Base-by-base conservation (phyloP, 2,113 vertebrate genomes). In the Osmerus eperlanus region DNA sequence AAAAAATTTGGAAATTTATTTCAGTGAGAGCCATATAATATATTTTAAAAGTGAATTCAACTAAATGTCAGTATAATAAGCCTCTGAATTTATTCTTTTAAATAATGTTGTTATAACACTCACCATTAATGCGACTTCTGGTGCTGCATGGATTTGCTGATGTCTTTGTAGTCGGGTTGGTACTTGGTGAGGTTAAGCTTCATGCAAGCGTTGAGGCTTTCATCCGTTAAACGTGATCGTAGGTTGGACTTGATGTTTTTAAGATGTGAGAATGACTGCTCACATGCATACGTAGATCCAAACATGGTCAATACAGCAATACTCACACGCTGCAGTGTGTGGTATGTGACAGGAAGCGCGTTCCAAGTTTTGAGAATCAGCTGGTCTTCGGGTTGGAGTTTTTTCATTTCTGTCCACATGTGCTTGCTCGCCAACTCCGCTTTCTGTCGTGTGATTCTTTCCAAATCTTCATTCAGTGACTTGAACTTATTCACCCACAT, bases 291-390 rank as follows among this genome's bases (percentile, higher is more conserved):
- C n/a, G n/a, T n/a, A n/a, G n/a, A n/a, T n/a, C n/a, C n/a, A n/a
- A n/a, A n/a, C n/a, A n/a, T n/a, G n/a, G n/a, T n/a, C n/a, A 69
- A 21, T 47, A 79, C 73, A 41, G 79, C 76, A 73, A 73, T 74
- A 71, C 76, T 74, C 19, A 76, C 66, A 73, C 2, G 58, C 55
- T 71, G 79, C 79, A 84, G 2, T 32, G 29, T 32, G 29, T 32
- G 29, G 67, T 67, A 83, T 71, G 74, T 75, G 21, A 75, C 21
- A 8, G 72, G 68, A 78, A 78, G 75, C 52, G 25, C 53, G 23
- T 77, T 83, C 78, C 74, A 77, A 64, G 78, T 74, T 80, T 71
- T 67, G 25, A 83, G 4, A 71, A 83, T 78, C 8, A 72, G 72
- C 19, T 72, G 15, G 55, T 81, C 70, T 67, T 59, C 54, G 4